Base-by-base conservation (phyloP, 2,888 invertebrate species). In the Metopia argyrocephala region DNA sequence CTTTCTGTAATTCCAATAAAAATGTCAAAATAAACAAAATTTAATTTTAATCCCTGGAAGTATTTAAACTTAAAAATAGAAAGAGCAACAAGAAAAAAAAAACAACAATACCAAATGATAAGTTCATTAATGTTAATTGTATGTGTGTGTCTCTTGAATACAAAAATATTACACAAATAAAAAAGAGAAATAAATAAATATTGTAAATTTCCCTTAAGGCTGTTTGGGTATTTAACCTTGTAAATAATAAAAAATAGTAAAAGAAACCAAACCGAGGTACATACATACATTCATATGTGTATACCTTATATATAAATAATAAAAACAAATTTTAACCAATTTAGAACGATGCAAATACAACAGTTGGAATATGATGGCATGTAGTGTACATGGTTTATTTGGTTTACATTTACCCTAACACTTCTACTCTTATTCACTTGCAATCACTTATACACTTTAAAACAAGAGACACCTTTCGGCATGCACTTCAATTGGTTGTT, bases 191-290 rank as follows among this genome's bases (percentile, higher is more conserved):
- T 23, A 61, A 23, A 57, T 52, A 70, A 45, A 48, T 61, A 61
- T 78, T 59, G 59, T 31, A 66, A 59, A 71, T 12, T 54, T 71
- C 54, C n/a, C 78, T 66, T 76, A 71, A 78, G 78, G 71, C 71
- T 78, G 66, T 71, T 71, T 20, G 71, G 66, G 65, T 78, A 71
- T 71, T 78, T 78, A 78, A 71, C 78, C 78, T 78, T 78, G 78
- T 45, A 70, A 70, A 65, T 57, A 25, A 46, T 45, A 54, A 75
- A 52, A 66, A 66, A 23, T 56, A 45, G 27, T 23, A 0, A 25
- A 18, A 23, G 57, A 38, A n/a, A n/a, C n/a, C n/a, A n/a, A n/a
- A n/a, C n/a, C n/a, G n/a, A n/a, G n/a, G n/a, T n/a, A n/a, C n/a
- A n/a, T n/a, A n/a, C n/a, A n/a, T n/a, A n/a, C n/a, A n/a, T n/a